Evolutionary conservation across 2,888 invertebrate species (phyloP).

Genomic region (Ophion ventricosus): DNA sequence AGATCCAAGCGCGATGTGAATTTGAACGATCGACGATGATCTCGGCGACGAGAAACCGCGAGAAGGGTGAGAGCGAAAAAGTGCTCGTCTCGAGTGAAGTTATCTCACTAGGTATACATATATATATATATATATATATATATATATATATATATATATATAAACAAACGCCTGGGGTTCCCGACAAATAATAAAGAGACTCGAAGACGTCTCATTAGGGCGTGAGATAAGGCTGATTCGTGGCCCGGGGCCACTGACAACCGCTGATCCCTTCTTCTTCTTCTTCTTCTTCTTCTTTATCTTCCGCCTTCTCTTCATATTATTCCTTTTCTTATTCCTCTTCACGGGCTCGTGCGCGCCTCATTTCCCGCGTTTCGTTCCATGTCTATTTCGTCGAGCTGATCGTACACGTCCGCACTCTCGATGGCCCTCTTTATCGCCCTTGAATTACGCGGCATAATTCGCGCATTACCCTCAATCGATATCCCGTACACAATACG

Average conservation of each 20-base stretch:
- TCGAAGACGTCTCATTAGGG: conserved; percentile 79
- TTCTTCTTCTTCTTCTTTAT: conserved; percentile 62
- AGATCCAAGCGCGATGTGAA: conserved; percentile 50
- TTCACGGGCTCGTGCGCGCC: conserved; percentile 52
- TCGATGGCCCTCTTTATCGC: conserved; percentile 74
- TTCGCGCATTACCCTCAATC: conserved; percentile 73
- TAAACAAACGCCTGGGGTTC: conserved; percentile 61
- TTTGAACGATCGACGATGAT: conserved; percentile 50
- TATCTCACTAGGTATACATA: conserved; percentile 51
- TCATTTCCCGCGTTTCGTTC: conserved; percentile 43
- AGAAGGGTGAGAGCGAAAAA: conserved; percentile 19
- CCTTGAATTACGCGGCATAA: conserved; percentile 74
- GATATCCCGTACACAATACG: conserved; percentile 73
- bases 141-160: too few species aligned
- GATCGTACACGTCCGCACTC: conserved; percentile 33
- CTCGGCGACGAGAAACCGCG: conserved; percentile 40
- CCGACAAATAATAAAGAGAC: conserved; percentile 76
- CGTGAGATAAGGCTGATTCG: conserved; percentile 72
- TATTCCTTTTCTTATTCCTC: conserved; percentile 38
- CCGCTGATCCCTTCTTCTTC: conserved; percentile 68
- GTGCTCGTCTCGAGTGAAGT: conserved; percentile 46
- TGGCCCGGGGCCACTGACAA: conserved; percentile 64
- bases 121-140: too few species aligned
- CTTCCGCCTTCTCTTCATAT: conserved; percentile 65
- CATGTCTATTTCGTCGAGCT: conserved; percentile 52